Evolutionary conservation across 1,140 invertebrate species (phyloP).

Genomic region (Sinella curviseta): DNA sequence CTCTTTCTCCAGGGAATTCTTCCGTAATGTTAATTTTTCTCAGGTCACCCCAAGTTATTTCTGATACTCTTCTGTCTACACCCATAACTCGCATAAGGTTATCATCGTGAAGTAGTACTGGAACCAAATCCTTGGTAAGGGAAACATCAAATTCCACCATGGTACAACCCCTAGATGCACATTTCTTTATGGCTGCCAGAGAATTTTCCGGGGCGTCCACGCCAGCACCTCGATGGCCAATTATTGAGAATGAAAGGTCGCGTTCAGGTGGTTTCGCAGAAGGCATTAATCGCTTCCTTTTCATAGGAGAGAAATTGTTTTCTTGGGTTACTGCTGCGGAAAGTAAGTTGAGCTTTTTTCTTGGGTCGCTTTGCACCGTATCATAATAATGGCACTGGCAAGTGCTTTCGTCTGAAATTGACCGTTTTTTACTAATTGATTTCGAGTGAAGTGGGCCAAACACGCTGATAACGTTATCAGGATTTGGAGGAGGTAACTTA

Average conservation of each 20-base stretch:
- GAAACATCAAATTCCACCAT: slow-evolving; percentile 77
- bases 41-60: slow-evolving; percentile 61
- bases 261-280: neutral
- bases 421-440: no score
- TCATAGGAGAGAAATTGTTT: no score
- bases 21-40: slow-evolving; percentile 63
- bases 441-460: no score
- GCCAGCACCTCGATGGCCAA: neutral
- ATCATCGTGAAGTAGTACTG: slow-evolving; percentile 73
- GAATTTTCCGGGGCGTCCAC: slow-evolving; percentile 65
- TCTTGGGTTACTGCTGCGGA: no score
- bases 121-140: slow-evolving; percentile 69
- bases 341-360: no score
- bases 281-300: neutral
- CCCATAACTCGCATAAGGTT: slow-evolving; percentile 69
- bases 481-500: no score
- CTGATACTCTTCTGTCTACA: slow-evolving; percentile 58
- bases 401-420: no score
- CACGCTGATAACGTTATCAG: no score
- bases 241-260: neutral
- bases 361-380: no score
- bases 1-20: slow-evolving; percentile 58
- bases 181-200: slow-evolving; percentile 40
- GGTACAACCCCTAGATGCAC: slow-evolving; percentile 64
- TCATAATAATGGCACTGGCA: no score